A percentile compares a stretch with the other conserved stretches of the same genome.
Conservation (phyloP, 2,797 vertebrate genomes). For the Sciurus vulgaris region DNA sequence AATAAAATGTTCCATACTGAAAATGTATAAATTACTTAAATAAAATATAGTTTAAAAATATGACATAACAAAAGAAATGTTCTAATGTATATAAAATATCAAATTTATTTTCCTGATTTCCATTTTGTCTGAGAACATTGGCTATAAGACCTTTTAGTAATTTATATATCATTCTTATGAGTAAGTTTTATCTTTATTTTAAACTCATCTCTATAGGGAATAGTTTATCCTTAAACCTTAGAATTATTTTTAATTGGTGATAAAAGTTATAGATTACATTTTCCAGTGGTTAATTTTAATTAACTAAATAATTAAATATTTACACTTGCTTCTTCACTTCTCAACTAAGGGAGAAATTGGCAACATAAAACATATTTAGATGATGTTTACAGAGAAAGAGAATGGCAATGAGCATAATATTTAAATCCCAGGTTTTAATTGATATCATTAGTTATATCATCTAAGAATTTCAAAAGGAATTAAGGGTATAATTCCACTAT, state of each 20-base stretch:
- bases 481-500: background rate
- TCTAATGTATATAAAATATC: background rate
- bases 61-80: background rate
- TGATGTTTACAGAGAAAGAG: background rate
- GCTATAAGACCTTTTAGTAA: background rate
- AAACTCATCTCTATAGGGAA: background rate
- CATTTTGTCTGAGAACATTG: background rate
- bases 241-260: background rate
- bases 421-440: background rate
- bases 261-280: background rate
- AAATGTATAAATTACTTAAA: background rate
- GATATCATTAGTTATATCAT: background rate
- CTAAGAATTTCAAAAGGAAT: background rate
- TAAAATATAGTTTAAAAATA: background rate
- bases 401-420: background rate
- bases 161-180: background rate
- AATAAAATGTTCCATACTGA: background rate
- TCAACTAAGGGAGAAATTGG: background rate
- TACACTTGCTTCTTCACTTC: background rate
- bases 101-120: background rate
- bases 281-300: background rate
- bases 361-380: background rate
- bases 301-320: background rate
- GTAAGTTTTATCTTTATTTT: background rate
- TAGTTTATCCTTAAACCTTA: background rate